phyloP scores from a whole-genome alignment of 2,113 vertebrate species.

The Phalacrocorax brasilianus region DNA sequence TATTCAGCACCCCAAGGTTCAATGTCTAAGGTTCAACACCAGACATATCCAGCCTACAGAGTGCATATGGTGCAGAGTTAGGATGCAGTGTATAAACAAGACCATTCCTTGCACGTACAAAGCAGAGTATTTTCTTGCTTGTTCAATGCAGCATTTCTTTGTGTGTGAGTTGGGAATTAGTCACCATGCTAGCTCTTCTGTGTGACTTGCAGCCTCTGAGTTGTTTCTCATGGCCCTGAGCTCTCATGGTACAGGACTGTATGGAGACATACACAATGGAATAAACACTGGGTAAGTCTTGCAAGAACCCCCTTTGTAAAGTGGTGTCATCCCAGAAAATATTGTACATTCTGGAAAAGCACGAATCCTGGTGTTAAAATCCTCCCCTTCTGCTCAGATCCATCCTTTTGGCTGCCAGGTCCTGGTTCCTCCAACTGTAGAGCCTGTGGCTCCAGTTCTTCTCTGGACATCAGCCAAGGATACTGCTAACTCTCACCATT shows the following conservation, averaged over 20 bases:
- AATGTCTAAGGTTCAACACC: not conserved
- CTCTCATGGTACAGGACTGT: not conserved
- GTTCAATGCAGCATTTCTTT: not conserved
- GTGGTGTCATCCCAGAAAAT: not conserved
- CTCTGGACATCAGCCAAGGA: not conserved
- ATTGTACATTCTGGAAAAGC: not conserved
- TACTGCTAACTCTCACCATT: not conserved
- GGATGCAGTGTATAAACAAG: not conserved
- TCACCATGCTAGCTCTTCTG: not conserved
- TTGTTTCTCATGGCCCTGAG: not conserved
- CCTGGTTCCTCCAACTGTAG: not conserved
- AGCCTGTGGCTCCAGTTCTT: not conserved
- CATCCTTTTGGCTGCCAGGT: not conserved
- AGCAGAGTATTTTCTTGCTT: not conserved
- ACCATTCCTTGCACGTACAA: not conserved
- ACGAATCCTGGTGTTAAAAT: not conserved
- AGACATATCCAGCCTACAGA: not conserved
- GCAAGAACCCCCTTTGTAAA: not conserved
- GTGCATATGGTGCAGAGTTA: not conserved
- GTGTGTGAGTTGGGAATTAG: not conserved
- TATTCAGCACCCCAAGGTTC: not conserved
- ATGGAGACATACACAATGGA: not conserved
- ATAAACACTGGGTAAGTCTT: not conserved
- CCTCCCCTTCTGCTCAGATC: not conserved
- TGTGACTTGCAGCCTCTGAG: not conserved